Evolutionary conservation across 2,113 vertebrate species (phyloP), one percentile per base, ranked within the genome.

Genomic region (Pleuronectes platessa): DNA sequence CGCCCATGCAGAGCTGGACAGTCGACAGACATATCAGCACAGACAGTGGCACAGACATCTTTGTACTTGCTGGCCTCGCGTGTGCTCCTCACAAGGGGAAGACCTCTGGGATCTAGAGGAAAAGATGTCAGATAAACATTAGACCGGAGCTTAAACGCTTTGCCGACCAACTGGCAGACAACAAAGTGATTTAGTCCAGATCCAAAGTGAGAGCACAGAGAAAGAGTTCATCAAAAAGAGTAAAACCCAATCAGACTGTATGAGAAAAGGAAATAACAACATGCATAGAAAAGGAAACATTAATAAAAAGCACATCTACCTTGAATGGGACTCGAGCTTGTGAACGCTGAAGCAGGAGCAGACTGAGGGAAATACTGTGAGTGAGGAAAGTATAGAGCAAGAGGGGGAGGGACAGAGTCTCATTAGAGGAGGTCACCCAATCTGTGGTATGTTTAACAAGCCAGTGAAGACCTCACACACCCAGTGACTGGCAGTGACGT

Each of bases 401-500:
- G 68, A 54, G 53, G 23, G 35, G 40, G 51, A 64, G 67, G 55
- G 18, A 15, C 42, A 49, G 74, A 35, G 55, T 74, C 71, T 66
- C 3, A 56, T 76, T 45, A 58, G 67, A 67, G 58, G 75, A 74
- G 58, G 54, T 68, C 68, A 72, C 88, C 85, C 88, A 76, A 82
- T 59, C 78, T 58, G 26, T 72, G 89, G 81, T 83, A 90, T 93
- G 85, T 93, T 82, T 82, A 81, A 81, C 85, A 55, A 61, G 63
- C 21, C 65, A 21, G 76, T 76, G 53, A 75, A 84, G 66, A 74
- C 84, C 92, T 92, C 91, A 83, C 92, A 92, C 90, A 85, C 87
- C 78, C 49, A 15, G 83, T 82, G 86, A 70, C 79, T 68, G 68
- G 26, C 65, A 84, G 15, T 85, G 82, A 87, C 71, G 60, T 15